Percentiles rank a stretch among this genome's conserved stretches.
Evolutionary conservation across 2,888 invertebrate genomes (phyloP).

Genomic region (Rhagophthalmus giganteus): DNA sequence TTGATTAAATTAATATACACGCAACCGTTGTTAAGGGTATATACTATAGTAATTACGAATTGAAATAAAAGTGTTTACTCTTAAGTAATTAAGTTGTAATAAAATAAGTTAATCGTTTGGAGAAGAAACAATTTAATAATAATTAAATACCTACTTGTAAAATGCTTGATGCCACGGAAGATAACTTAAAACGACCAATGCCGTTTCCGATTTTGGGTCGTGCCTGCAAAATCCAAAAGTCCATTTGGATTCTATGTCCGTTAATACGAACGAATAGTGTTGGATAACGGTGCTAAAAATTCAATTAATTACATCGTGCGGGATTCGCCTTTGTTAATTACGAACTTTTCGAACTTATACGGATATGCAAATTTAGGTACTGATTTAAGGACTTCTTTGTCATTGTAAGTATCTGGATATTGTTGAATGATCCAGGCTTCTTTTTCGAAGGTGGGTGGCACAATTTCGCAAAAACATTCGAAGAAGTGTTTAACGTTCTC

Average conservation of each 20-base stretch:
- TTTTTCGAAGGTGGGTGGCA: slow-evolving; percentile 65
- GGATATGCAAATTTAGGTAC: slow-evolving; percentile 93
- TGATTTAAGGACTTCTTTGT: slow-evolving; percentile 82
- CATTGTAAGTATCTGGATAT: slow-evolving; percentile 81
- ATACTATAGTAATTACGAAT: too few species aligned
- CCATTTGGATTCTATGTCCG: slow-evolving; percentile 93
- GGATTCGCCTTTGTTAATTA: slow-evolving; percentile 36
- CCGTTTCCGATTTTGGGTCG: slow-evolving; percentile 85
- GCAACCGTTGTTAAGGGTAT: too few species aligned
- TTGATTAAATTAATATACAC: too few species aligned
- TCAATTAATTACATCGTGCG: slow-evolving; percentile 18
- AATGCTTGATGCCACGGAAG: slow-evolving; percentile 97
- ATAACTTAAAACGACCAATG: slow-evolving; percentile 82
- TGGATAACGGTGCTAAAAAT: slow-evolving; percentile 79
- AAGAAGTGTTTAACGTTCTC: slow-evolving; percentile 78
- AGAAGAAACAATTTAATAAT: too few species aligned
- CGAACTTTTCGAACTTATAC: slow-evolving; percentile 76
- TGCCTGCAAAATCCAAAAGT: slow-evolving; percentile 97
- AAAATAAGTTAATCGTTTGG: too few species aligned
- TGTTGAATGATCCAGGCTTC: slow-evolving; percentile 77
- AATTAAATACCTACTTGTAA: slow-evolving; percentile 70
- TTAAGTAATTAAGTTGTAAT: too few species aligned
- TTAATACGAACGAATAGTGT: slow-evolving; percentile 95
- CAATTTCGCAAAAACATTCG: slow-evolving; percentile 84
- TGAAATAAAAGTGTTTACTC: too few species aligned